Conservation (phyloP, 2,888 invertebrate genomes). For the Ypsolopha scabrella region DNA sequence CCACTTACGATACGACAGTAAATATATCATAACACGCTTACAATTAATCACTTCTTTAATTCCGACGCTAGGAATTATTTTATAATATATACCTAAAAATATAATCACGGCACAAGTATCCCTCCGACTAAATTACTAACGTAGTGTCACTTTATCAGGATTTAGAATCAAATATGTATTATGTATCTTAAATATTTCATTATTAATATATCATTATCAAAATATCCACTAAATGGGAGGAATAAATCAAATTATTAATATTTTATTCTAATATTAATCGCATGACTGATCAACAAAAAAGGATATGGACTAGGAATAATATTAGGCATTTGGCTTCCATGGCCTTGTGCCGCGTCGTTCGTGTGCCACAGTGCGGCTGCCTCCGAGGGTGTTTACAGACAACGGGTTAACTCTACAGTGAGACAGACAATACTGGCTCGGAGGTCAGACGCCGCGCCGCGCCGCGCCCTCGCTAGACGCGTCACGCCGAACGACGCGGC, state of each 20-base stretch:
- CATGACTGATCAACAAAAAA: conserved; percentile 70
- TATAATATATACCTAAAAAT: conserved; percentile 71
- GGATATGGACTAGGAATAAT: conserved; percentile 71
- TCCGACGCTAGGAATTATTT: conserved; percentile 71
- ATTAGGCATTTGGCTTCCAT: conserved; percentile 64
- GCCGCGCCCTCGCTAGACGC: conserved; percentile 2
- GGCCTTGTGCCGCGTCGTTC: conserved; percentile 28
- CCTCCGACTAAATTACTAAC: conserved; percentile 71
- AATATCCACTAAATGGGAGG: conserved; percentile 72
- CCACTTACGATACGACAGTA: conserved; percentile 69
- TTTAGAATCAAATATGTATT: conserved; percentile 72
- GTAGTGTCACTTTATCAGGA: conserved; percentile 71
- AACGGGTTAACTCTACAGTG: no score
- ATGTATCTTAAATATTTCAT: conserved; percentile 71
- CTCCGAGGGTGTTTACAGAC: no score
- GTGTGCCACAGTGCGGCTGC: conserved; percentile 20
- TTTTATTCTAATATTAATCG: conserved; percentile 68
- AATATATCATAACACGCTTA: conserved; percentile 66
- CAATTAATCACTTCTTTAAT: conserved; percentile 71
- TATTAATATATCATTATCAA: conserved; percentile 72
- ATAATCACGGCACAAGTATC: conserved; percentile 72
- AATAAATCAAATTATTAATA: conserved; percentile 71
- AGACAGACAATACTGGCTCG: no score
- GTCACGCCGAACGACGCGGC: conserved; percentile 19
- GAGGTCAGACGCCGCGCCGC: neutral